phyloP scores from a whole-genome alignment of 2,888 invertebrate genomes.

The Eugnorisma glareosa region DNA sequence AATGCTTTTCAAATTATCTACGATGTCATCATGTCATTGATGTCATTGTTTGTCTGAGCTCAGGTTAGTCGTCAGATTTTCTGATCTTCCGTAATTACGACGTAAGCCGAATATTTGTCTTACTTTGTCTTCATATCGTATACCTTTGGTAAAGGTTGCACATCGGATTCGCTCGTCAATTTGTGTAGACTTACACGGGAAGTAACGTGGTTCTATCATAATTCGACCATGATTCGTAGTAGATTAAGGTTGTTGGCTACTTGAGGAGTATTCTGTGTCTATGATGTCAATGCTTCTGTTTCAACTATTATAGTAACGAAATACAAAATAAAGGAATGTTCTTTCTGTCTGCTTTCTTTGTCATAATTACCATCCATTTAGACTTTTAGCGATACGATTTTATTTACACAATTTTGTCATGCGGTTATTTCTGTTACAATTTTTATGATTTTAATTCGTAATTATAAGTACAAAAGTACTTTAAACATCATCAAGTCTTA shows the following conservation, averaged over 20 bases:
- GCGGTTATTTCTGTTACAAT: neutral
- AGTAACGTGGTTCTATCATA: neutral
- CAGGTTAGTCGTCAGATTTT: neutral
- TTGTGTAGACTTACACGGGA: conserved; percentile 1
- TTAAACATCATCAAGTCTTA: neutral
- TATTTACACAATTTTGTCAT: neutral
- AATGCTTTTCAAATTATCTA: neutral
- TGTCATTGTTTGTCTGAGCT: neutral
- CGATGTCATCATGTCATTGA: neutral
- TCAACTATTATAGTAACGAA: neutral
- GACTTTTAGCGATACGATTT: neutral
- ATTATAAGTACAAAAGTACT: neutral
- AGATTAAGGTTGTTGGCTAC: too few species aligned
- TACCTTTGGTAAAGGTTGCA: conserved; percentile 42
- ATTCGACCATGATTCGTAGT: neutral
- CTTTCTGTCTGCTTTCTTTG: neutral
- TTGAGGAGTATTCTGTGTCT: neutral
- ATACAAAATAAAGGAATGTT: neutral
- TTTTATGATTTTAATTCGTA: neutral
- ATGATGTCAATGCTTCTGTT: neutral
- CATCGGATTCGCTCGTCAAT: conserved; percentile 28
- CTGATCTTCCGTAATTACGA: neutral
- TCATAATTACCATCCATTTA: neutral
- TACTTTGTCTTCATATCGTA: conserved; percentile 27
- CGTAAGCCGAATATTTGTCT: neutral